These are phyloP conservation scores for Chascanopsetta lugubris DNA, from an alignment of 2,113 vertebrate species.

Conservation along the genomic window DNA sequence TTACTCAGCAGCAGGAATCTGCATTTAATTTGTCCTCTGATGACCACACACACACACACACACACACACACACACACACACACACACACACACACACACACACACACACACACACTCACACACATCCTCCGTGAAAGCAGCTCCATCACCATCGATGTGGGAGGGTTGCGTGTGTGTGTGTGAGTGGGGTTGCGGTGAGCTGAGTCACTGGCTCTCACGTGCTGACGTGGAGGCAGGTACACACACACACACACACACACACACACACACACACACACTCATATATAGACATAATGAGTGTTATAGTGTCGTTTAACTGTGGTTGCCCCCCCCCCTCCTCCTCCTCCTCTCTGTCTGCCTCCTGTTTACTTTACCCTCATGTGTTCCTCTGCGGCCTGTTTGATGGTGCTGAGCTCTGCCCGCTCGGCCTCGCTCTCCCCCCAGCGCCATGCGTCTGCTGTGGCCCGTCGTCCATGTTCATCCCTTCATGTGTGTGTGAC, in stretches of 20 bases:
- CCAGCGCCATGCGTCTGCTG: conserved; percentile 47
- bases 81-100: conserved; percentile 1
- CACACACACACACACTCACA: neutral
- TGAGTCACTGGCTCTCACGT: conserved; percentile 44
- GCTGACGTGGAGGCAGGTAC: conserved; percentile 1
- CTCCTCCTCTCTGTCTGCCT: conserved; percentile 49
- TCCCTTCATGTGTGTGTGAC: conserved; percentile 14
- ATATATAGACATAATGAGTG: conserved; percentile 14
- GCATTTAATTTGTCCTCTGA: conserved; percentile 9
- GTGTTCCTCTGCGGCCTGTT: conserved; percentile 66
- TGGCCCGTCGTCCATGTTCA: conserved; percentile 32
- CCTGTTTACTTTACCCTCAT: conserved; percentile 66
- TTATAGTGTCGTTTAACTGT: conserved; percentile 41
- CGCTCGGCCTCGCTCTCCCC: conserved; percentile 46
- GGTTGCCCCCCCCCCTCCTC: conserved; percentile 31
- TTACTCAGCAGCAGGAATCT: conserved; percentile 14
- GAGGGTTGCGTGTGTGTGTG: conserved; percentile 24
- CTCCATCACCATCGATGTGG: conserved; percentile 44
- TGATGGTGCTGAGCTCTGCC: conserved; percentile 48
- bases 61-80: neutral
- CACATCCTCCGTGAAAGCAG: conserved; percentile 26
- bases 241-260: conserved; percentile 21
- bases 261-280: neutral
- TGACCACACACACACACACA: neutral
- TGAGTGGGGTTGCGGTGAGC: conserved; percentile 31